Conservation (phyloP, 2,797 vertebrate species). For the Hybognathus amarus region DNA sequence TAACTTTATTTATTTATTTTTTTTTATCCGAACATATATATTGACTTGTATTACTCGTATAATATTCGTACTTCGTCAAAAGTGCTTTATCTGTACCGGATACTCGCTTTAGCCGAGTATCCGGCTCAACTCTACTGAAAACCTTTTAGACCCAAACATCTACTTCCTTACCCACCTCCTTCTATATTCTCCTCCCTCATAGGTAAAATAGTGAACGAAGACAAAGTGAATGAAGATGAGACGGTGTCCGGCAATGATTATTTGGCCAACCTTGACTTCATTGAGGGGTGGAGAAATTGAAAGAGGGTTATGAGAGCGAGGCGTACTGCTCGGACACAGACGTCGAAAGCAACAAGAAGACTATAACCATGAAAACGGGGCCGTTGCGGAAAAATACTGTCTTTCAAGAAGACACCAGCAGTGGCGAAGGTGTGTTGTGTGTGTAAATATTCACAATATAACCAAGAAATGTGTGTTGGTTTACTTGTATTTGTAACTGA, state of each 20-base stretch:
- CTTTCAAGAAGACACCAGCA: constrained; percentile 35
- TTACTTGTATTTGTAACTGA: background rate
- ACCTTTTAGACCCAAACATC: background rate
- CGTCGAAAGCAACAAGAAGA: constrained; percentile 78
- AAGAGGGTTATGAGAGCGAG: constrained; percentile 88
- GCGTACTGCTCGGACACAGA: constrained; percentile 80
- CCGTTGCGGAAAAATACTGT: constrained; percentile 33
- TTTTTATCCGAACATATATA: too few species aligned
- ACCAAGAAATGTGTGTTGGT: too few species aligned
- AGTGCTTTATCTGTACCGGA: too few species aligned
- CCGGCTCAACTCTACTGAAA: too few species aligned
- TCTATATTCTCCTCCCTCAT: background rate
- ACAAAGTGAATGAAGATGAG: constrained; percentile 81
- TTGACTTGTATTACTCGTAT: too few species aligned
- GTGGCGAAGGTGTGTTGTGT: constrained; percentile 49
- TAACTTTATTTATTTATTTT: too few species aligned
- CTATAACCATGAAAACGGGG: constrained; percentile 54
- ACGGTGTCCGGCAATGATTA: constrained; percentile 84
- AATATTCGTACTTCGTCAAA: too few species aligned
- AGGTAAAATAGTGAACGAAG: constrained; percentile 86
- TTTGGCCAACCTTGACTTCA: constrained; percentile 87
- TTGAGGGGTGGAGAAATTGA: constrained; percentile 89
- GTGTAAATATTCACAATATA: background rate
- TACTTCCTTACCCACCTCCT: background rate
- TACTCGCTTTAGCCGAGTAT: too few species aligned